These are phyloP conservation scores for Tenthredo notha DNA, from an alignment of 2,888 invertebrate genomes.

Conservation along the genomic window DNA sequence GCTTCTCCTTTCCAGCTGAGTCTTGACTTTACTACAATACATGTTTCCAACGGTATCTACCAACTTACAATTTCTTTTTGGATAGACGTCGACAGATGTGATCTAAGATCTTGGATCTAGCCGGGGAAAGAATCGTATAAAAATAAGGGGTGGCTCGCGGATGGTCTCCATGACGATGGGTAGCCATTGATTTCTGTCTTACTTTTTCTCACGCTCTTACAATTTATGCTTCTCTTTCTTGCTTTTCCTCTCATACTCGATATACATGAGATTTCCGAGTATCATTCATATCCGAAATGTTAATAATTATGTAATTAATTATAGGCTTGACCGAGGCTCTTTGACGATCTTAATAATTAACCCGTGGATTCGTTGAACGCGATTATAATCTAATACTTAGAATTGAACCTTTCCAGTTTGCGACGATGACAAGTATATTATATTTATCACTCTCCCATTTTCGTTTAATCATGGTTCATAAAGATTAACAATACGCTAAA, in stretches of 20 bases:
- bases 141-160: constrained; percentile 56
- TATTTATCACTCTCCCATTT: not conserved
- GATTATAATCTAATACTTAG: not conserved
- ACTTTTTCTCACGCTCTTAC: not conserved
- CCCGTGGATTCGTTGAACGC: not conserved
- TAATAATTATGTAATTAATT: not conserved
- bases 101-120: constrained; percentile 20
- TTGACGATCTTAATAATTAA: not conserved
- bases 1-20: not conserved
- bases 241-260: not conserved
- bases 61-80: not conserved
- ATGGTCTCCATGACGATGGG: constrained; percentile 72
- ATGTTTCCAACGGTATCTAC: not conserved
- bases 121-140: constrained; percentile 57
- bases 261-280: not conserved
- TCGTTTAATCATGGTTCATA: not conserved
- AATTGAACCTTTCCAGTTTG: not conserved
- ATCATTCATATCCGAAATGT: not conserved
- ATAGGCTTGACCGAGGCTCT: not conserved
- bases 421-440: not conserved
- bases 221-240: not conserved
- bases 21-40: too few species aligned
- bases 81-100: not conserved
- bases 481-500: not conserved
- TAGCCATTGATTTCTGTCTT: constrained; percentile 53